Conservation (phyloP, 1,140 invertebrate genomes). For the Nixonia krombeini region DNA sequence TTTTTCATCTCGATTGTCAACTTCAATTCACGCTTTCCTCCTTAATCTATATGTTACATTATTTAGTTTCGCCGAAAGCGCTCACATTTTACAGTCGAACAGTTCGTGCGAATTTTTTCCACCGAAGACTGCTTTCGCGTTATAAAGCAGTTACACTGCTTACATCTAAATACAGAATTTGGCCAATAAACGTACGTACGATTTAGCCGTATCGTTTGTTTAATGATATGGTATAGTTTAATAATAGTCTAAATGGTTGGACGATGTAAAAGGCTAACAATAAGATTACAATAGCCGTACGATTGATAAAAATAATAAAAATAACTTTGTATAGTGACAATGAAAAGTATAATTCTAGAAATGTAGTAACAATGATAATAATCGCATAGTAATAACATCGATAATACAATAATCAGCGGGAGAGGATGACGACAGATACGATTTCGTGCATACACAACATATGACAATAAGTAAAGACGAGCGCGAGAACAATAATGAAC, state of each 20-base stretch:
- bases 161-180: no score
- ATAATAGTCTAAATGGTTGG: background rate
- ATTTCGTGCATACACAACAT: conserved; percentile 11
- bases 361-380: conserved; percentile 35
- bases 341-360: conserved; percentile 23
- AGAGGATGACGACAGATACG: conserved; percentile 38
- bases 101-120: no score
- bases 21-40: no score
- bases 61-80: background rate
- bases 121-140: no score
- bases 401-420: conserved; percentile 22
- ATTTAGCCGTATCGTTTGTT: no score
- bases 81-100: background rate
- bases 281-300: conserved; percentile 36
- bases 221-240: background rate
- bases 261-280: background rate
- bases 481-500: conserved; percentile 34
- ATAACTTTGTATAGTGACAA: conserved; percentile 3
- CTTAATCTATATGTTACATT: no score
- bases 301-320: conserved; percentile 14
- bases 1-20: background rate
- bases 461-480: conserved; percentile 14
- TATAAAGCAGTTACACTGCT: no score
- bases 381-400: conserved; percentile 38
- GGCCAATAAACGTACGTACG: no score